phyloP scores from a whole-genome alignment of 2,888 invertebrate species.

The Panopea generosa region DNA sequence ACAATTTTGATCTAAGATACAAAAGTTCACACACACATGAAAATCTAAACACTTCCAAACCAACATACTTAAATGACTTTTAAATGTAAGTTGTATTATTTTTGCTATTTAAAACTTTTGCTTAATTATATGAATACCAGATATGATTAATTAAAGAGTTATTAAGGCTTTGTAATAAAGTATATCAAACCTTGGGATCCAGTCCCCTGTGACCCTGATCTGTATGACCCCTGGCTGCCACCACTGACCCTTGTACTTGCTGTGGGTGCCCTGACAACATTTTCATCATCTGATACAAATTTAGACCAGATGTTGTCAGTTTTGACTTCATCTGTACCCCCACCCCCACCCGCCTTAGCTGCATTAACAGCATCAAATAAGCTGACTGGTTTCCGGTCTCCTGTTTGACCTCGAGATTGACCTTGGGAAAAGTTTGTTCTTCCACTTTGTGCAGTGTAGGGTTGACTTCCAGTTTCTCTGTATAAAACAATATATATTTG shows the following conservation, averaged over 20 bases:
- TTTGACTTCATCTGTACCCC: conserved; percentile 28
- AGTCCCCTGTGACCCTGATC: not conserved
- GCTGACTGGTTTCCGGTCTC: not conserved
- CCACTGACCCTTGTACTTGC: conserved; percentile 36
- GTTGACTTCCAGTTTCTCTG: conserved; percentile 1
- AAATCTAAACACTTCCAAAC: too few species aligned
- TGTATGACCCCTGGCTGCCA: conserved; percentile 21
- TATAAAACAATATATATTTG: too few species aligned
- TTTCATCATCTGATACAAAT: conserved; percentile 52
- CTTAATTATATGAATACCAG: too few species aligned
- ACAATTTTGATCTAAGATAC: too few species aligned
- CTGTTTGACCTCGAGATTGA: conserved; percentile 16
- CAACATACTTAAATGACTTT: too few species aligned
- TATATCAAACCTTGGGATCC: conserved; percentile 23
- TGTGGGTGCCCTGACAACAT: conserved; percentile 54
- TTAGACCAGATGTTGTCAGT: conserved; percentile 56
- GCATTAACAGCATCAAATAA: not conserved
- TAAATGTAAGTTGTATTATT: too few species aligned
- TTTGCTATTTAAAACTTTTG: too few species aligned
- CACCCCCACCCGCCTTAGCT: not conserved
- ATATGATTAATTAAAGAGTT: too few species aligned
- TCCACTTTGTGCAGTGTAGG: conserved; percentile 4
- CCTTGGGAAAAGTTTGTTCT: not conserved
- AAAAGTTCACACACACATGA: too few species aligned
- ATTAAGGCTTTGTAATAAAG: too few species aligned